Evolutionary conservation across 2,113 vertebrate genomes (phyloP).

Genomic region (Peromyscus maniculatus): DNA sequence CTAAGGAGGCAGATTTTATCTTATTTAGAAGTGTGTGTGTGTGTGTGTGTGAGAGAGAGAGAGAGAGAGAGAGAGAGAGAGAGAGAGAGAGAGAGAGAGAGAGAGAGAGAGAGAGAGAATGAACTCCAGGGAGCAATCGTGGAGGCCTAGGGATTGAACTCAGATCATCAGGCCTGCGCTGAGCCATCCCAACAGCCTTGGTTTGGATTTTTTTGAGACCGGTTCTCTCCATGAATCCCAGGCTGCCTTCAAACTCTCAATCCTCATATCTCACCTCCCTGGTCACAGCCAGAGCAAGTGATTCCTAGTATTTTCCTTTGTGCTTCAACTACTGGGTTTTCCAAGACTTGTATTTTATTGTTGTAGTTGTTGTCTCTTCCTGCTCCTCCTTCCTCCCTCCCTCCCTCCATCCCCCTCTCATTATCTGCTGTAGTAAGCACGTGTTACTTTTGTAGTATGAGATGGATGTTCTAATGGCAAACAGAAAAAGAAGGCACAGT

Average conservation of each 20-base stretch:
- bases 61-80: not conserved
- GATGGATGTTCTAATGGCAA: not conserved
- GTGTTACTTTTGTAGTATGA: not conserved
- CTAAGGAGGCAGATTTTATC: not conserved
- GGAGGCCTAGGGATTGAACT: not conserved
- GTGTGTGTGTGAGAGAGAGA: not conserved
- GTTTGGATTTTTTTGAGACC: not conserved
- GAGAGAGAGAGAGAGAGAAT: too few species aligned
- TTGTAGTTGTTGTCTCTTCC: too few species aligned
- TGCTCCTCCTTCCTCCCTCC: not conserved
- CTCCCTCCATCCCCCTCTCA: not conserved
- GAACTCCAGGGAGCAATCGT: not conserved
- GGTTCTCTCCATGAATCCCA: not conserved
- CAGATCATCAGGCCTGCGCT: not conserved
- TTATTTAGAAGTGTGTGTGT: not conserved
- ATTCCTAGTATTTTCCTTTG: not conserved
- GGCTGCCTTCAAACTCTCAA: not conserved
- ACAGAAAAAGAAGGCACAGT: not conserved
- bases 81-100: too few species aligned
- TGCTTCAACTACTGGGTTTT: not conserved
- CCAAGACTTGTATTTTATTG: not conserved
- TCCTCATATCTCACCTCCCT: not conserved
- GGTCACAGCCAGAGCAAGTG: not conserved
- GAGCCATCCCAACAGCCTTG: not conserved
- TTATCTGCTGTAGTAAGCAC: not conserved